Percentiles rank a stretch among this genome's conserved stretches.
These are phyloP conservation scores for Barbus barbus DNA, from an alignment of 2,113 vertebrate genomes.

Conservation along the genomic window DNA sequence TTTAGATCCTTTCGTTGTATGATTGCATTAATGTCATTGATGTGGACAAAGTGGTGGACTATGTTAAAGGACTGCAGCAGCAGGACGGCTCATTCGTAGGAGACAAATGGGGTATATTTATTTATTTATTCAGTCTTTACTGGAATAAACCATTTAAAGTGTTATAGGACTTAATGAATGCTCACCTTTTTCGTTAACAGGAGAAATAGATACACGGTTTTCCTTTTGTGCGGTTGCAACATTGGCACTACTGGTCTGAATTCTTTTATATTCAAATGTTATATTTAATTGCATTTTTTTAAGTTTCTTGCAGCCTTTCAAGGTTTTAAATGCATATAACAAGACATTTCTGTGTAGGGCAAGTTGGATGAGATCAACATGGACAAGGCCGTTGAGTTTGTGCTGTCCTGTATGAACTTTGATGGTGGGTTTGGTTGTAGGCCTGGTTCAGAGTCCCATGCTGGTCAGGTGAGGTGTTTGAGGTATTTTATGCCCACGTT, in stretches of 20 bases:
- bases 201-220: conserved; percentile 96
- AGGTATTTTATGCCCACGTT: not conserved
- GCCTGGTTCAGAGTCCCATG: conserved; percentile 96
- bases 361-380: conserved; percentile 88
- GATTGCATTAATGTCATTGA: conserved; percentile 84
- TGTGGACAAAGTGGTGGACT: conserved; percentile 89
- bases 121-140: not conserved
- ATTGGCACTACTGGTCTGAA: conserved; percentile 88
- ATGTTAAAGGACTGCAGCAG: conserved; percentile 89
- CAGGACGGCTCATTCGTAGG: conserved; percentile 96
- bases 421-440: conserved; percentile 98
- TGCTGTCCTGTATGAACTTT: conserved; percentile 98
- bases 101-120: conserved; percentile 89
- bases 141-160: not conserved
- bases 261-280: not conserved
- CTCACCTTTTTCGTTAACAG: conserved; percentile 65
- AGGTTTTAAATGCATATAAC: not conserved
- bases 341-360: conserved; percentile 73
- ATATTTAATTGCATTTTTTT: not conserved
- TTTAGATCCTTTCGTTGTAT: conserved; percentile 90
- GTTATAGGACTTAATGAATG: not conserved
- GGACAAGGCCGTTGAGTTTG: conserved; percentile 90
- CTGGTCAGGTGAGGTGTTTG: conserved; percentile 86
- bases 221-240: conserved; percentile 97
- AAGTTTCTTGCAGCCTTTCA: not conserved